Base-by-base conservation (phyloP, 2,888 invertebrate genomes). In the Synergus itoensis region DNA sequence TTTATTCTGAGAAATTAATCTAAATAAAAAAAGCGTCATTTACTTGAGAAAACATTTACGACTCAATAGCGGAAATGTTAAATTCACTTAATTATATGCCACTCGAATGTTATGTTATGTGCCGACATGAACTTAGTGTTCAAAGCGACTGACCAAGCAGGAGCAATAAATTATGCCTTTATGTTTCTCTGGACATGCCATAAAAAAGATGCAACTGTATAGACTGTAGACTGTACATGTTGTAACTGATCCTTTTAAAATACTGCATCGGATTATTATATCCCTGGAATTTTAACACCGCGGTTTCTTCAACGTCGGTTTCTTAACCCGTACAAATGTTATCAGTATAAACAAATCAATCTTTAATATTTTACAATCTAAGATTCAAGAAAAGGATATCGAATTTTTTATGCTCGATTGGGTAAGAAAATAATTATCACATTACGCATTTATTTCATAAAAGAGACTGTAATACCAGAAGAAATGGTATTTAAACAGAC, bases 91-190 rank as follows among this genome's bases (percentile, higher is more conserved):
- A 67, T 67, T 67, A 67, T 67, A 67, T 67, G 67, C 43, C 67
- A 67, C 45, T 67, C 67, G 45, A 69, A 69, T 53, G 69, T 69
- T 67, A 41, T 18, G 65, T 67, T 67, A 53, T 36, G 28, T 53
- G 45, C 48, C 45, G 18, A 69, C 21, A 28, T 48, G 45, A 21
- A 48, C 45, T 48, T 48, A 67, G 48, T 69, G 48, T 48, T 69
- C 69, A 69, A 48, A 48, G 28, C 69, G n/a, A 48, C 48, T 69
- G 48, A 69, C 48, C 45, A 48, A 69, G 69, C 28, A 45, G 79
- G 79, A 80, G 82, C 79, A 82, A 84, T 84, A 84, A 84, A 82
- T 84, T 77, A 81, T 80, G 78, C 79, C 79, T 84, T 82, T 83
- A 83, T 81, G 82, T 79, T 81, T 79, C 41, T 36, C 69, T 40